A percentile compares a stretch with the other conserved stretches of the same genome.
These are phyloP conservation scores for Sebastes minor DNA, from an alignment of 2,797 vertebrate species.

Conservation along the genomic window DNA sequence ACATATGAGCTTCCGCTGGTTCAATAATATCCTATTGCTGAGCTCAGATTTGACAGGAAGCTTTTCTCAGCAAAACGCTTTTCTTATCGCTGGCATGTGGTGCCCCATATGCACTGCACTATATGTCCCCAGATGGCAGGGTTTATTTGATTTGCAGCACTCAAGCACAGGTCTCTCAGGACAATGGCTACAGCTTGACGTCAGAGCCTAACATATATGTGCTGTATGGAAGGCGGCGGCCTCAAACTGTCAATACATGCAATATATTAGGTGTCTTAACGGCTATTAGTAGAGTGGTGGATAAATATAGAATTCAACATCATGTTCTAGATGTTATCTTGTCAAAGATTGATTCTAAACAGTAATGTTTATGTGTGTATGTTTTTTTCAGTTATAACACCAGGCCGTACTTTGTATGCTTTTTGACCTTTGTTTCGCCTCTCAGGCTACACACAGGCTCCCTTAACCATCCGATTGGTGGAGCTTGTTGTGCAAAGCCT, in stretches of 20 bases:
- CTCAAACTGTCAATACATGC: not conserved
- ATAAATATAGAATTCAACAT: not conserved
- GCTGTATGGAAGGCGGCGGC: not conserved
- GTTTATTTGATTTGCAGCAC: constrained; percentile 32
- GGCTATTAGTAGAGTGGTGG: not conserved
- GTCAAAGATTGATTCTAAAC: not conserved
- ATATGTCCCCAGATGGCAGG: not conserved
- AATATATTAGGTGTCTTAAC: constrained; percentile 2
- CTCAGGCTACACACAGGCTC: not conserved
- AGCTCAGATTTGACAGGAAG: constrained; percentile 16
- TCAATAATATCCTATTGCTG: not conserved
- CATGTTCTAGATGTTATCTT: constrained; percentile 1
- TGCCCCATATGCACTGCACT: not conserved
- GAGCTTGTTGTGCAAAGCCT: not conserved
- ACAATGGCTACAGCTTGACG: constrained; percentile 31
- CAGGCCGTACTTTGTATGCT: not conserved
- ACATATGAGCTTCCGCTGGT: not conserved
- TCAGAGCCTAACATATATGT: constrained; percentile 21
- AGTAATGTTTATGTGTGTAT: not conserved
- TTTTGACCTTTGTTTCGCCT: not conserved
- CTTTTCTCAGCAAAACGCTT: constrained; percentile 21
- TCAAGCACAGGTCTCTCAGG: constrained; percentile 27
- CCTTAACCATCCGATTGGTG: not conserved
- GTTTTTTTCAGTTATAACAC: not conserved
- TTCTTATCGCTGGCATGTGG: constrained; percentile 4